Percentiles rank a stretch among this genome's conserved stretches.
Conservation (phyloP, 2,797 vertebrate species). For the Lindbergichthys nudifrons region DNA sequence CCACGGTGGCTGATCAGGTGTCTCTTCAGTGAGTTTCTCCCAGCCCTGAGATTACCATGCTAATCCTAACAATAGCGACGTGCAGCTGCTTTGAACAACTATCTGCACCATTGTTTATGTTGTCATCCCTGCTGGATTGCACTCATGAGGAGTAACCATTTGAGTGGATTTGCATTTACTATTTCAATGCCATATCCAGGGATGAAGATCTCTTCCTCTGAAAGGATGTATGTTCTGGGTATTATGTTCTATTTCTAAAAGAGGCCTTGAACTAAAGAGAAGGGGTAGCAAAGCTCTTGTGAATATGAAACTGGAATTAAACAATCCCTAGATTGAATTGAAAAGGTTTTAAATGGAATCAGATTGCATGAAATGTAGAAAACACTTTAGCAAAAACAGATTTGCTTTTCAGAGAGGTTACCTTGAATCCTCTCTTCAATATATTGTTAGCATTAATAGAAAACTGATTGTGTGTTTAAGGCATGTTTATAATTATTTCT, state of each 20-base stretch:
- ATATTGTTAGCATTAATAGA: not conserved
- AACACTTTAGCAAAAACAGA: conserved; percentile 28
- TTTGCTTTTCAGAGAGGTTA: conserved; percentile 20
- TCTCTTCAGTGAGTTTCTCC: conserved; percentile 65
- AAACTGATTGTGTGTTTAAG: not conserved
- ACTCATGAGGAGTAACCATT: conserved; percentile 69
- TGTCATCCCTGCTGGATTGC: conserved; percentile 73
- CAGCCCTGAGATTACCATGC: conserved; percentile 76
- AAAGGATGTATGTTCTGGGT: conserved; percentile 58
- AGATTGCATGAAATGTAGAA: conserved; percentile 36
- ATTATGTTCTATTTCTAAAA: conserved; percentile 64
- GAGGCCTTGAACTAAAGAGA: conserved; percentile 51
- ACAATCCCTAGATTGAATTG: conserved; percentile 53
- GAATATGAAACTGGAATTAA: conserved; percentile 47
- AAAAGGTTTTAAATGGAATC: conserved; percentile 47
- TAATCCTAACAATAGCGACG: conserved; percentile 81
- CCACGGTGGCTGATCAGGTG: conserved; percentile 70
- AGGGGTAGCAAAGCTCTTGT: conserved; percentile 43
- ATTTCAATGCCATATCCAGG: conserved; percentile 66
- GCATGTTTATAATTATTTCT: not conserved
- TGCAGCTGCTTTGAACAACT: conserved; percentile 78
- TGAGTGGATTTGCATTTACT: conserved; percentile 74
- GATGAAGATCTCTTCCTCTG: conserved; percentile 57
- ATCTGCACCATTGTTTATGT: conserved; percentile 80
- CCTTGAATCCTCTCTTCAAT: not conserved